Evolutionary conservation across 2,797 vertebrate genomes (phyloP).

Genomic region (Phaenicophaeus curvirostris): DNA sequence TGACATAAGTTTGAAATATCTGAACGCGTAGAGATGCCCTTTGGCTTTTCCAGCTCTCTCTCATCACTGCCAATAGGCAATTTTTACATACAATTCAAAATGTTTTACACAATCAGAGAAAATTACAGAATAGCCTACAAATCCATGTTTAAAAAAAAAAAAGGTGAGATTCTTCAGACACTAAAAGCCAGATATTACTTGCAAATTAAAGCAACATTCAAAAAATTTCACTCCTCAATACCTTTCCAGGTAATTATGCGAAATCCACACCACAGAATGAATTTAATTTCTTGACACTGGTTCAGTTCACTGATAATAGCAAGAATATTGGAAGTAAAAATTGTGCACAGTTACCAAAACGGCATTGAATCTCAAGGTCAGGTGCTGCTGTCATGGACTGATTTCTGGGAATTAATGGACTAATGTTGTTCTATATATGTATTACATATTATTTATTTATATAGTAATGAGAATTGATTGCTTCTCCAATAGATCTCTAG

Average conservation of each 20-base stretch:
- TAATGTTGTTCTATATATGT: background rate
- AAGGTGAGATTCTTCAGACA: background rate
- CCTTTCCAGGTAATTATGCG: background rate
- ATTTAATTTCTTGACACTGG: background rate
- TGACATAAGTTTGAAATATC: slow-evolving; percentile 50
- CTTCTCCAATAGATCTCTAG: background rate
- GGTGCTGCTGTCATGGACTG: background rate
- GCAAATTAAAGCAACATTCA: background rate
- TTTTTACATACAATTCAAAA: background rate
- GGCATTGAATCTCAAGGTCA: background rate
- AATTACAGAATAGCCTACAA: background rate
- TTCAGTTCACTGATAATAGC: background rate
- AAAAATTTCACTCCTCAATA: background rate
- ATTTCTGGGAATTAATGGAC: background rate
- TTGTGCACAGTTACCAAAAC: background rate
- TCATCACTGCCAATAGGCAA: background rate
- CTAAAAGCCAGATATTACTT: background rate
- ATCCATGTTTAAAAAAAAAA: background rate
- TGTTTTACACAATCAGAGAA: background rate
- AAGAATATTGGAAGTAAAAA: background rate
- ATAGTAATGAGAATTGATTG: background rate
- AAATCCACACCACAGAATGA: background rate
- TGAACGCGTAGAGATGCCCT: slow-evolving; percentile 55
- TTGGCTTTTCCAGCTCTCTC: slow-evolving; percentile 33
- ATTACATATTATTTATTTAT: background rate